Percentiles rank a stretch among this genome's conserved stretches.
phyloP scores from a whole-genome alignment of 1,140 invertebrate species.

The Nasonia giraulti region DNA sequence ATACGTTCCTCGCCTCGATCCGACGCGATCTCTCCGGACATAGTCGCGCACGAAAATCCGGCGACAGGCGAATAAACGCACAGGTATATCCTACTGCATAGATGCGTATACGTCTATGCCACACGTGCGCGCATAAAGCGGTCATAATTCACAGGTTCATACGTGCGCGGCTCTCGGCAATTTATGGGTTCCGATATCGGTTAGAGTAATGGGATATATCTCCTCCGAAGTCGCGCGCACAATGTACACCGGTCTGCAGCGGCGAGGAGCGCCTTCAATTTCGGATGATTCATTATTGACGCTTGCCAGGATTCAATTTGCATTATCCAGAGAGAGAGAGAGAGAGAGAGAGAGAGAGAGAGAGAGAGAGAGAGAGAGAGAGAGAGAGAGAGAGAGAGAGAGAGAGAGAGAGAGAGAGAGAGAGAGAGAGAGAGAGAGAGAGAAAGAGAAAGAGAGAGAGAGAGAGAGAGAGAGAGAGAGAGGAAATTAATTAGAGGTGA shows the following conservation, averaged over 20 bases:
- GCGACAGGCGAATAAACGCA: background rate
- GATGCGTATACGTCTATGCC: background rate
- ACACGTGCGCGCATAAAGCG: slow-evolving; percentile 6
- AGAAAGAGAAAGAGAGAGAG: too few relatives aligned
- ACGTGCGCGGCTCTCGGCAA: background rate
- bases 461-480: too few relatives aligned
- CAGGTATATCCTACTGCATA: background rate
- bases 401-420: too few relatives aligned
- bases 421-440: too few relatives aligned
- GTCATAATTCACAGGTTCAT: background rate
- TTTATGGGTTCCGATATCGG: slow-evolving; percentile 28
- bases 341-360: too few relatives aligned
- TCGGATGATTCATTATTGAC: slow-evolving; percentile 27
- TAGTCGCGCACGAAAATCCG: background rate
- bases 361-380: too few relatives aligned
- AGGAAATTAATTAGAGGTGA: slow-evolving; percentile 7
- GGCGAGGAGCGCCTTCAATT: background rate
- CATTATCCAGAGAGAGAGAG: background rate
- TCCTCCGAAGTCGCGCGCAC: background rate
- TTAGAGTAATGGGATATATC: slow-evolving; percentile 28
- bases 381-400: too few relatives aligned
- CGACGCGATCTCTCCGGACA: background rate
- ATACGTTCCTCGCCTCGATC: background rate
- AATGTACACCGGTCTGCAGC: background rate
- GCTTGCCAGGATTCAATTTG: background rate